Percentiles rank a stretch among this genome's conserved stretches.
Evolutionary conservation across 2,888 invertebrate species (phyloP).

Genomic region (Argyra leucocephala): DNA sequence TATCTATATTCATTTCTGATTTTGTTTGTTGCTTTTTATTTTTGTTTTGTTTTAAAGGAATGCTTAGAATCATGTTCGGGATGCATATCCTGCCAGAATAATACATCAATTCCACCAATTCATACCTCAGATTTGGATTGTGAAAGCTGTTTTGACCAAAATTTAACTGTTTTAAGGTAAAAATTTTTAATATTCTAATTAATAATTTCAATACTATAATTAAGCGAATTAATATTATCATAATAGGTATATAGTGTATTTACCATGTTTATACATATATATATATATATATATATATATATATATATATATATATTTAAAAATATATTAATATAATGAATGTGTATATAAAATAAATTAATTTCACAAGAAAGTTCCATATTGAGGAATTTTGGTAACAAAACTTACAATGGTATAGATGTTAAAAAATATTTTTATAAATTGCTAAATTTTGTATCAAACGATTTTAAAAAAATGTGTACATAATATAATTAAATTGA

Average conservation of each 20-base stretch:
- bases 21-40: not conserved
- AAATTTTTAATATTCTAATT: no score
- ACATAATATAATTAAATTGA: no score
- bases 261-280: not conserved
- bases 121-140: conserved; percentile 43
- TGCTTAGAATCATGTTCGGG: conserved; percentile 44
- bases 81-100: conserved; percentile 43
- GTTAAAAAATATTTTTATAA: no score
- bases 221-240: not conserved
- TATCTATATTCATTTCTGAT: not conserved
- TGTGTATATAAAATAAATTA: no score
- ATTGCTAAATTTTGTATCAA: no score
- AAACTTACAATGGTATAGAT: no score
- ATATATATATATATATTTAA: not conserved
- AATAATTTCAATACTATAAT: no score
- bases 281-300: not conserved
- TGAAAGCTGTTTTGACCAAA: conserved; percentile 42
- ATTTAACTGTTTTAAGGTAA: conserved; percentile 25
- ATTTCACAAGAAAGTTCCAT: no score
- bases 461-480: no score
- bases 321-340: not conserved
- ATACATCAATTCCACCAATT: conserved; percentile 40
- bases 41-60: conserved; percentile 35
- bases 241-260: not conserved
- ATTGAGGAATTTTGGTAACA: no score